phyloP scores from a whole-genome alignment of 2,888 invertebrate species.

The Trisateles emortualis region DNA sequence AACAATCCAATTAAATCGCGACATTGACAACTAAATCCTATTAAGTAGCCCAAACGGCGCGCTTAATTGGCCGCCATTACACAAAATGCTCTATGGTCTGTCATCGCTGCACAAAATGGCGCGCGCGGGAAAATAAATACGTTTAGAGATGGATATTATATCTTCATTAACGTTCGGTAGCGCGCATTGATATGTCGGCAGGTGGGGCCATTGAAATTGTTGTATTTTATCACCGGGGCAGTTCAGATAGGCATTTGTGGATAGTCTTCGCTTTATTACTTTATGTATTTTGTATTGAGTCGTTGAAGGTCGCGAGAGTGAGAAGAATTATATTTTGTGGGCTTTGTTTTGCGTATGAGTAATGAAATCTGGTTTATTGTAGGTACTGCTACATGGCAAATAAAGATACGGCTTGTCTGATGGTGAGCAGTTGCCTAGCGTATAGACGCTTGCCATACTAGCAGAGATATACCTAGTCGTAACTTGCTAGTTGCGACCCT shows the following conservation, averaged over 20 bases:
- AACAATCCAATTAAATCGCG: conserved; percentile 80
- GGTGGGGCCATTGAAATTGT: conserved; percentile 82
- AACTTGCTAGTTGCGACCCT: no score
- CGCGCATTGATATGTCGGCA: conserved; percentile 83
- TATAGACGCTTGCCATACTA: no score
- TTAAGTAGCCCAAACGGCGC: conserved; percentile 70
- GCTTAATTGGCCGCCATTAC: conserved; percentile 83
- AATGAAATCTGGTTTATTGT: not conserved
- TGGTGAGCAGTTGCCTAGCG: no score
- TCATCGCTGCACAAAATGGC: conserved; percentile 78
- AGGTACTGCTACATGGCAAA: no score
- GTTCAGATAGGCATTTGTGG: conserved; percentile 60
- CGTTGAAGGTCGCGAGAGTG: conserved; percentile 33
- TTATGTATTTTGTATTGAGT: conserved; percentile 47
- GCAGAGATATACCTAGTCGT: no score
- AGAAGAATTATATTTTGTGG: conserved; percentile 18
- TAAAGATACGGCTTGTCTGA: no score
- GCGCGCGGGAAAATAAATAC: conserved; percentile 80
- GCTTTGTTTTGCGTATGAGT: not conserved
- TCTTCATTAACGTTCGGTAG: conserved; percentile 83
- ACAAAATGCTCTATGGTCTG: conserved; percentile 76
- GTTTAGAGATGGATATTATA: conserved; percentile 83
- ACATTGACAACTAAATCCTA: conserved; percentile 85
- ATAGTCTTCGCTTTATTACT: conserved; percentile 65
- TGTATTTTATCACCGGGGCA: conserved; percentile 79